Evolutionary conservation across 2,888 invertebrate genomes (phyloP), one percentile per base, ranked within the genome.

Genomic region (Eristalis arbustorum): DNA sequence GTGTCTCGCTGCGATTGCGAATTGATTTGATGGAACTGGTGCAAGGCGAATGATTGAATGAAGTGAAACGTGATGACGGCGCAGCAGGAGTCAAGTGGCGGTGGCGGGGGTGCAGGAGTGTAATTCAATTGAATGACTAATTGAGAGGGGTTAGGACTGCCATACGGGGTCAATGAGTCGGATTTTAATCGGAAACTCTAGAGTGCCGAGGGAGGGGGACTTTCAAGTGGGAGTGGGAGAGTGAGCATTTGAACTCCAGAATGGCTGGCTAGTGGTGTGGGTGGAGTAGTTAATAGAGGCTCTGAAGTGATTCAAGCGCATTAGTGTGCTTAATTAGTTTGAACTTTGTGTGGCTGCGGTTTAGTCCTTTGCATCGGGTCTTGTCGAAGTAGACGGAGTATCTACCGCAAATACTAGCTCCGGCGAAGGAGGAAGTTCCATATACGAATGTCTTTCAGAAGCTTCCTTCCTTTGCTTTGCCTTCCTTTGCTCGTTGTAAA

Each of bases 111-210:
- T 3, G 37, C 49, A 34, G 37, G 31, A 31, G 64, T 73, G 56
- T 23, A 64, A 69, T 68, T 77, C 62, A 85, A 85, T 71, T 82
- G 85, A 66, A 59, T 85, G 85, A 82, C 73, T 85, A 85, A 82
- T 85, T 85, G 82, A 77, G 77, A 67, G 74, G 74, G 69, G 18
- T 69, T 77, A 67, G 75, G 40, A 18, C 1, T 63, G 59, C 25
- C 59, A 23, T 11, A 23, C 11, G 49, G 69, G 81, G 72, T 85
- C 84, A 81, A 77, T 77, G 76, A 80, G 71, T 81, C 75, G 63
- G 31, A 75, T 75, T 71, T 37, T 3, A 37, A 13, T 6, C 13
- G 37, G 37, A 37, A 37, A 37, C 37, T 68, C 72, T 72, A 63
- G 68, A 75, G 59, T 62, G n/a, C 3, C 4, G n/a, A n/a, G 2